Base-by-base conservation (phyloP, 1,140 invertebrate genomes). In the Bombus soroeensis region DNA sequence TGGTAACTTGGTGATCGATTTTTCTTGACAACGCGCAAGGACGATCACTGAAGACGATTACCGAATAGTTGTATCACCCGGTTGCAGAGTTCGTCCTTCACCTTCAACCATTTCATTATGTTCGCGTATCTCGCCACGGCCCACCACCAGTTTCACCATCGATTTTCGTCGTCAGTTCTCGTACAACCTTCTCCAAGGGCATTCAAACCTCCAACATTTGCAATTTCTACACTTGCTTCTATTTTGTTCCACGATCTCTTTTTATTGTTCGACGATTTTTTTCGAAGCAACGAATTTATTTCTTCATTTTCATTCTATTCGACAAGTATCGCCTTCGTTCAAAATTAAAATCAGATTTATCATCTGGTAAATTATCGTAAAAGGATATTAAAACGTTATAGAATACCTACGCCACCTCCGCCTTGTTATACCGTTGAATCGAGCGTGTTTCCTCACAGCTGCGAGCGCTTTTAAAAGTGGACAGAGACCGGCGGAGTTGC, bases 61-160 rank as follows among this genome's bases (percentile, higher is more conserved):
- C 64, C 88, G 76, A 90, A 90, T 85, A 90, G 68, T 85, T 79
- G 89, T 90, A 90, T 90, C 89, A 90, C 71, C 81, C 71, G 81
- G 66, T 74, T 74, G 86, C 79, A 77, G 77, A 68, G 37, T 72
- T 78, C 87, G 88, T 90, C 88, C 89, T 90, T 90, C 88, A 90
- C 89, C 89, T 90, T 90, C 89, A 90, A 83, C 86, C 88, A 71
- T 89, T 90, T 90, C 76, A 78, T 66, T 85, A 85, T 84, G 75
- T 72, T 80, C 74, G 47, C 75, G 70, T 89, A 89, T 89, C 88
- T 88, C 88, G 80, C 88, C 64, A 64, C 84, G 80, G 86, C 87
- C 87, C 80, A 87, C 83, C 66, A 72, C 88, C 66, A 89, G 78
- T 85, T 89, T 85, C 70, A 89, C 88, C 88, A 89, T 89, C 88